phyloP scores from a whole-genome alignment of 1,140 invertebrate genomes.

The Anastrepha ludens region DNA sequence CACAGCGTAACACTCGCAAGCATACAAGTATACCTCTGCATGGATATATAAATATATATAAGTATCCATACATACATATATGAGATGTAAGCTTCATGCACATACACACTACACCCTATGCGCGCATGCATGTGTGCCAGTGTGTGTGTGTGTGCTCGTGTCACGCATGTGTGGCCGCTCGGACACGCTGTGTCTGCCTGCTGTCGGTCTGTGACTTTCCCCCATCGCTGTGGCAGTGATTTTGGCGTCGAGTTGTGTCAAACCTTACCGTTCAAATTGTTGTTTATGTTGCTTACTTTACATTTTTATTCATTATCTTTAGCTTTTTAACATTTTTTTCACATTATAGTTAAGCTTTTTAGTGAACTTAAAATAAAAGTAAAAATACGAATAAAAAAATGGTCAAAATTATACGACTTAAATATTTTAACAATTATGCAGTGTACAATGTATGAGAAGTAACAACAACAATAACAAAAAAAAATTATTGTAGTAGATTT shows the following conservation, averaged over 20 bases:
- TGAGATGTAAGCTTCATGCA: not conserved
- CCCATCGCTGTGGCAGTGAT: constrained; percentile 71
- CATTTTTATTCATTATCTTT: constrained; percentile 18
- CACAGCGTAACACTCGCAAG: not conserved
- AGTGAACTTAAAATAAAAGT: not conserved
- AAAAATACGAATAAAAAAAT: not conserved
- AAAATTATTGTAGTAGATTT: too few species aligned
- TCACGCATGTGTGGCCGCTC: too few species aligned
- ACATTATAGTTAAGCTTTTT: not conserved
- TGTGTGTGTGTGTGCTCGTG: not conserved
- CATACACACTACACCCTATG: not conserved
- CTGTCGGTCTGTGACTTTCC: constrained; percentile 6
- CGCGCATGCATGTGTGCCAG: not conserved
- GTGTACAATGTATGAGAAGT: not conserved
- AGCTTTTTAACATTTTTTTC: not conserved
- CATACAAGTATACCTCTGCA: not conserved
- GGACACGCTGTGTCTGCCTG: not conserved
- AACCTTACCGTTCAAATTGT: constrained; percentile 72
- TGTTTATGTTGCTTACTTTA: constrained; percentile 54
- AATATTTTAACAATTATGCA: not conserved
- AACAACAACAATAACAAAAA: too few species aligned
- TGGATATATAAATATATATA: too few species aligned
- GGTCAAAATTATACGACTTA: not conserved
- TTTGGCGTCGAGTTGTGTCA: constrained; percentile 74
- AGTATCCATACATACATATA: not conserved